phyloP scores from a whole-genome alignment of 2,888 invertebrate species.

The Lobophora halterata region DNA sequence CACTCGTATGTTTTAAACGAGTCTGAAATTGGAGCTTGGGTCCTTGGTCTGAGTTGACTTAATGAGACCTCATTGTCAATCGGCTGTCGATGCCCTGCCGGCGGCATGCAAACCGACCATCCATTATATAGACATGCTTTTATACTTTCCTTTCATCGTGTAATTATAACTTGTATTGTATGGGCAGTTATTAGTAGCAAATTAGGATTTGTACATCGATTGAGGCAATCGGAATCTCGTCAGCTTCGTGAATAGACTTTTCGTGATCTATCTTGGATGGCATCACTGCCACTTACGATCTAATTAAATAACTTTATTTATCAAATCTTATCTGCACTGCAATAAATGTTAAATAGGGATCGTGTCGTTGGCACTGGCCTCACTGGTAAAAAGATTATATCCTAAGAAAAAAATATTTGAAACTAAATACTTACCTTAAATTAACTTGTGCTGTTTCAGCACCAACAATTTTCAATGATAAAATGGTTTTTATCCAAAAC shows the following conservation, averaged over 20 bases:
- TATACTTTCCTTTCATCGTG: conserved; percentile 24
- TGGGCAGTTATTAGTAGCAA: conserved; percentile 17
- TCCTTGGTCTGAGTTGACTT: conserved; percentile 32
- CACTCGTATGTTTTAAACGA: conserved; percentile 31
- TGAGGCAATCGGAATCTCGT: too few relatives aligned
- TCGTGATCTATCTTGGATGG: too few relatives aligned
- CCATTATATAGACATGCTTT: conserved; percentile 36
- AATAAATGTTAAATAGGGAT: too few relatives aligned
- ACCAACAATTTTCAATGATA: conserved; percentile 34
- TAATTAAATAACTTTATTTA: too few relatives aligned
- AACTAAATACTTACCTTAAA: too few relatives aligned
- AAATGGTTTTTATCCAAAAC: conserved; percentile 45
- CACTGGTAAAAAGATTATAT: too few relatives aligned
- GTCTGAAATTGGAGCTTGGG: conserved; percentile 33
- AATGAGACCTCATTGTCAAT: conserved; percentile 70
- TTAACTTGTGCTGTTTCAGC: too few relatives aligned
- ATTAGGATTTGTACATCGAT: conserved; percentile 5
- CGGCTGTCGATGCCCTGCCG: conserved; percentile 45
- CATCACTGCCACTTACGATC: too few relatives aligned
- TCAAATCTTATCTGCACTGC: too few relatives aligned
- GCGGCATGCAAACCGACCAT: conserved; percentile 39
- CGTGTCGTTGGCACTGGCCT: too few relatives aligned
- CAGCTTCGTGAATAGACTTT: too few relatives aligned
- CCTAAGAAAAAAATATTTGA: too few relatives aligned
- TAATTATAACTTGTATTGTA: conserved; percentile 24